Conservation (phyloP, 1,140 invertebrate genomes). For the Pseudomyrmex gracilis region DNA sequence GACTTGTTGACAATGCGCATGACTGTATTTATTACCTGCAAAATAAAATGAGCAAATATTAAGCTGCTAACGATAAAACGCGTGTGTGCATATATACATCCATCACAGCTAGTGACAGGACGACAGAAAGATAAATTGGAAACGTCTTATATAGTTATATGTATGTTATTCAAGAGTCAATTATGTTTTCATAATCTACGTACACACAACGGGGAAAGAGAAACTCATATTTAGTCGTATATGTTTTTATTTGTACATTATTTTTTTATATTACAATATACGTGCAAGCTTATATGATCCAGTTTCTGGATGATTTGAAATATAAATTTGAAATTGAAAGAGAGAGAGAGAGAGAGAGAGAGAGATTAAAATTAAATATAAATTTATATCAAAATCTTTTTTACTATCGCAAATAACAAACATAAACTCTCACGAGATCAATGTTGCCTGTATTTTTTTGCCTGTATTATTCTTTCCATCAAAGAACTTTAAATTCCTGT, state of each 20-base stretch:
- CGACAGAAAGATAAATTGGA: constrained; percentile 15
- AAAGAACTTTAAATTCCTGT: constrained; percentile 59
- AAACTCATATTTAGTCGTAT: too few species aligned
- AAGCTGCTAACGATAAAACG: constrained; percentile 4
- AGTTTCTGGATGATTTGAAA: background rate
- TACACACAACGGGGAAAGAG: background rate
- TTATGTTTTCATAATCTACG: background rate
- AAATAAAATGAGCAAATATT: constrained; percentile 29
- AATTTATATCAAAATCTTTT: background rate
- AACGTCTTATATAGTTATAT: background rate
- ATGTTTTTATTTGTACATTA: background rate
- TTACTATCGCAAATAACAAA: constrained; percentile 13
- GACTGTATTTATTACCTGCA: constrained; percentile 19
- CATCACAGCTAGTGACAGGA: background rate
- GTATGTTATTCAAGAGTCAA: constrained; percentile 14
- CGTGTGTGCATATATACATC: background rate
- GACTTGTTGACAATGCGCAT: constrained; percentile 9
- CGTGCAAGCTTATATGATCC: background rate
- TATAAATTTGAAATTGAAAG: background rate
- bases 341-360: background rate
- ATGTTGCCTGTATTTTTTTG: too few species aligned
- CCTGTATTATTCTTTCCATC: background rate
- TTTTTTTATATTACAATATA: background rate
- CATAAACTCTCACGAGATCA: background rate
- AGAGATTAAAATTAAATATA: background rate